Evolutionary conservation across 2,888 invertebrate species (phyloP), one percentile per base, ranked within the genome.

Genomic region (Drosophila prolongata): DNA sequence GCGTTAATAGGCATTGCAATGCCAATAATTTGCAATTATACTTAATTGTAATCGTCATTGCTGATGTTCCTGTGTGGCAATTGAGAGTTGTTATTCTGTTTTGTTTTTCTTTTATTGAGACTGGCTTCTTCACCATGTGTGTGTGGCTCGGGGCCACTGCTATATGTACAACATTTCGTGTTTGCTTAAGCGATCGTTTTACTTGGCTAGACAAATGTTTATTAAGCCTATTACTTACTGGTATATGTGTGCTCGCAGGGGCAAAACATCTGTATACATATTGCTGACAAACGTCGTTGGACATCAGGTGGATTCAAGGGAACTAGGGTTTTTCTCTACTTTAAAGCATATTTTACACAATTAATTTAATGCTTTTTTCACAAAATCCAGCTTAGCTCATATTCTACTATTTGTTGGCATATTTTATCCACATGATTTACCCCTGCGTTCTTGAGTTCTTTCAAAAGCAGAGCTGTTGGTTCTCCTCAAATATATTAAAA

Each of bases 21-120:
- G 78, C 78, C 87, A 88, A 83, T 88, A 83, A 83, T 88, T 86
- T 80, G 83, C 83, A 88, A 83, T 83, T 88, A 83, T 76, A 86
- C 64, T 86, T 88, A 88, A 82, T 82, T 80, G 86, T 76, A 76
- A 76, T 84, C 64, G 70, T 54, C 49, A 74, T 75, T 53, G 77
- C 68, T 66, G 62, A 50, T 77, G 64, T 53, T 62, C 43, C 60
- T 58, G 59, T 73, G 71, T 59, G 57, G 76, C 76, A 69, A 69
- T 76, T 62, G 70, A 69, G 69, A 57, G 60, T 50, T 57, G 56
- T 61, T 50, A 35, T 67, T 62, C 50, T 38, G 57, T 50, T 67
- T 62, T 67, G 54, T 56, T 66, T 77, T 68, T 60, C 74, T 74
- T 74, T 74, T 66, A 66, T 66, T 66, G 57, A 66, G 69, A 66